A percentile compares a stretch with the other conserved stretches of the same genome.
phyloP scores from a whole-genome alignment of 2,113 vertebrate species.

The Misgurnus mizolepis region DNA sequence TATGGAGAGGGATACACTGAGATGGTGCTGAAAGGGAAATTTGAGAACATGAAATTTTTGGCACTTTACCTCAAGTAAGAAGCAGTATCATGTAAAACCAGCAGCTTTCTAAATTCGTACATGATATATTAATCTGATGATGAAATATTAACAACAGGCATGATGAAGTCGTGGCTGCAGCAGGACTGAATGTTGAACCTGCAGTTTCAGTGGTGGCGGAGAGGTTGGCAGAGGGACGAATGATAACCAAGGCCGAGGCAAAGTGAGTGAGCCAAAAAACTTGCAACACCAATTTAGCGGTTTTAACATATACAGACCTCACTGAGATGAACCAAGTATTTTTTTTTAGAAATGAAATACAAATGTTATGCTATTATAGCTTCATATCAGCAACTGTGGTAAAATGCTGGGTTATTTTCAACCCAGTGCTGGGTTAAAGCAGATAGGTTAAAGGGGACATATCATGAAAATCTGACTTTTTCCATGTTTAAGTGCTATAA shows the following conservation, averaged over 20 bases:
- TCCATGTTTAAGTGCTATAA: no score
- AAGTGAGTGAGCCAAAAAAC: constrained; percentile 67
- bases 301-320: no score
- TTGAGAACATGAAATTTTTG: constrained; percentile 78
- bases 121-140: not conserved
- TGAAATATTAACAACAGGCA: constrained; percentile 64
- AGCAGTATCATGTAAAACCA: not conserved
- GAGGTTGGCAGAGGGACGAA: constrained; percentile 69
- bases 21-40: constrained; percentile 76
- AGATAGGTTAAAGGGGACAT: no score
- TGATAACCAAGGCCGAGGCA: constrained; percentile 80
- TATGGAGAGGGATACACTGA: constrained; percentile 81
- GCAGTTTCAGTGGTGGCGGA: constrained; percentile 79
- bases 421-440: no score
- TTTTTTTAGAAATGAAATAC: no score
- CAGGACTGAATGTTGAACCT: constrained; percentile 82
- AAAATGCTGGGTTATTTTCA: no score
- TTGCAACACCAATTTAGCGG: not conserved
- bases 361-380: not conserved
- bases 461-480: no score
- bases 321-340: no score
- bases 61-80: constrained; percentile 85
- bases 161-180: constrained; percentile 76
- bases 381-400: not conserved
- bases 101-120: not conserved